phyloP scores from a whole-genome alignment of 2,797 vertebrate genomes.

The Pachyuromys duprasi region DNA sequence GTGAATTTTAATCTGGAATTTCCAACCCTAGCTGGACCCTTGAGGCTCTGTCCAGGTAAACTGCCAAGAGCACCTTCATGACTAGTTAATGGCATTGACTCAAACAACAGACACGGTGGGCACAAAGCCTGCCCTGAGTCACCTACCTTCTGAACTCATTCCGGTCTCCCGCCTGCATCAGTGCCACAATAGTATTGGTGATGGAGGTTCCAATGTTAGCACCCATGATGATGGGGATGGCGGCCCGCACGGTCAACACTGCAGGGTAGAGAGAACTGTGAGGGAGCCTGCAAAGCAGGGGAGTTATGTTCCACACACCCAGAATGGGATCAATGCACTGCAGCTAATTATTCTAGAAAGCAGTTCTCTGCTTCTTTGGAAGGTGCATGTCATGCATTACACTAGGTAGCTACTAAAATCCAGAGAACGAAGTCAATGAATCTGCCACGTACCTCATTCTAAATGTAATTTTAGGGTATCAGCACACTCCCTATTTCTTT shows the following conservation, averaged over 20 bases:
- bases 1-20: not conserved
- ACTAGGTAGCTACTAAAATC: not conserved
- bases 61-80: fast-evolving
- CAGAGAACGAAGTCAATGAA: not conserved
- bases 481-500: not conserved
- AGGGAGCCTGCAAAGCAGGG: not conserved
- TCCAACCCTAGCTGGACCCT: not conserved
- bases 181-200: slow-evolving; percentile 97
- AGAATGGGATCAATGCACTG: no score
- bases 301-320: fast-evolving
- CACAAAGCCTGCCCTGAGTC: not conserved
- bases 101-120: fast-evolving
- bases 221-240: slow-evolving; percentile 98
- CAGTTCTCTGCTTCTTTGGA: not conserved
- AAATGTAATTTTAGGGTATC: not conserved
- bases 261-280: slow-evolving; percentile 49
- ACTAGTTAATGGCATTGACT: not conserved
- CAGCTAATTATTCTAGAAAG: not conserved
- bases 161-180: slow-evolving; percentile 97
- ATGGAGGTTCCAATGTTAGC: slow-evolving; percentile 98
- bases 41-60: no score
- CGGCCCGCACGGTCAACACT: slow-evolving; percentile 94
- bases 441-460: fast-evolving
- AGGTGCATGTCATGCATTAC: not conserved
- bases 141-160: slow-evolving; percentile 97